Evolutionary conservation across 2,113 vertebrate genomes (phyloP).

Genomic region (Aptenodytes patagonicus): DNA sequence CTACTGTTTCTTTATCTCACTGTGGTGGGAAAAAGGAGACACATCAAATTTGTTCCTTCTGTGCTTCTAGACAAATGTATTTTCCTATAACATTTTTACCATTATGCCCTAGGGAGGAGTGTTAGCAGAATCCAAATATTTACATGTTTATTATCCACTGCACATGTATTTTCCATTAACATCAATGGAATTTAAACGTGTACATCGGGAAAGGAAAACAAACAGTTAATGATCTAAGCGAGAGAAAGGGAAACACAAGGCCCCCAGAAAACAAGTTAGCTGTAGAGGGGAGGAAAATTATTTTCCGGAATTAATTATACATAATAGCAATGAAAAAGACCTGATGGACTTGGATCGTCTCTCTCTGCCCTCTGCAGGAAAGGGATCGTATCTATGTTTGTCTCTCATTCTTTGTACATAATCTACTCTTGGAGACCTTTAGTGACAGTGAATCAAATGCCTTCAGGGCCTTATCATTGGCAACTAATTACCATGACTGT

Average conservation of each 20-base stretch:
- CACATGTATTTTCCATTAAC: constrained; percentile 11
- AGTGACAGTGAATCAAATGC: not conserved
- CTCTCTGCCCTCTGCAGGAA: not conserved
- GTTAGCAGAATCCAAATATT: constrained; percentile 16
- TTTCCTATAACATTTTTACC: constrained; percentile 12
- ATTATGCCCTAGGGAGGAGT: not conserved
- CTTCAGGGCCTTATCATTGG: not conserved
- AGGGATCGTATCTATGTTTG: not conserved
- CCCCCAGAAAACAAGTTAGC: not conserved
- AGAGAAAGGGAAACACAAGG: not conserved
- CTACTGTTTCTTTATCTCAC: not conserved
- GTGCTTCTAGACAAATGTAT: not conserved
- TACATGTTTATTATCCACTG: not conserved
- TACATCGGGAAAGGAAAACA: not conserved
- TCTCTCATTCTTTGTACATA: not conserved
- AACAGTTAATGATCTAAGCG: not conserved
- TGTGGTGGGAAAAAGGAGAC: not conserved
- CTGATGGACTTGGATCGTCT: not conserved
- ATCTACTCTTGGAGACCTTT: not conserved
- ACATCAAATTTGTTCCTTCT: not conserved
- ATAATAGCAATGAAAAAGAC: not conserved
- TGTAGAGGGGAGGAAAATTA: not conserved
- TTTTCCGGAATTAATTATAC: not conserved
- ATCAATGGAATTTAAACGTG: not conserved
- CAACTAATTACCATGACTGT: not conserved